phyloP scores from a whole-genome alignment of 2,113 vertebrate species.

The Bagarius yarrelli region DNA sequence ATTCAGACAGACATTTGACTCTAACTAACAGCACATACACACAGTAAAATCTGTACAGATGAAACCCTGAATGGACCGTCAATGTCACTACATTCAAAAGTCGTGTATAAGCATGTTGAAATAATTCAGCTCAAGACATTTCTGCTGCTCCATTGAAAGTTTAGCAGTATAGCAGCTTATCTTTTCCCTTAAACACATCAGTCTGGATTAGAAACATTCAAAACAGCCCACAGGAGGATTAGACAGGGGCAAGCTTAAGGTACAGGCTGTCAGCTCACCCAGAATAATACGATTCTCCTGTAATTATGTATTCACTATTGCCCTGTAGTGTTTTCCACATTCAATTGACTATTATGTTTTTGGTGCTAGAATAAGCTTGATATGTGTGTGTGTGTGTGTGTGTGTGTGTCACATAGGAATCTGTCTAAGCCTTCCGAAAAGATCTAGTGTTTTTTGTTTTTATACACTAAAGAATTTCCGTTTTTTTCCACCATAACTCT shows the following conservation, averaged over 20 bases:
- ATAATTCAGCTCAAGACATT: background rate
- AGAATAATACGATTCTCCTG: background rate
- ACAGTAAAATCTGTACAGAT: background rate
- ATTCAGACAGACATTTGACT: background rate
- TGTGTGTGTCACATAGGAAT: background rate
- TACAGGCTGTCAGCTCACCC: background rate
- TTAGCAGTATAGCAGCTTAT: background rate
- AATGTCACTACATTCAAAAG: background rate
- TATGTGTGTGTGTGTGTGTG: background rate
- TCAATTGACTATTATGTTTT: background rate
- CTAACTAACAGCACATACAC: background rate
- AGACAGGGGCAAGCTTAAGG: background rate
- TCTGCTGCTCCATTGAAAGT: background rate
- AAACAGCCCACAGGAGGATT: background rate
- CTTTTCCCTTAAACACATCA: constrained; percentile 7
- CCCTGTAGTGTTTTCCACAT: background rate
- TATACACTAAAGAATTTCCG: background rate
- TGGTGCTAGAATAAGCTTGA: background rate
- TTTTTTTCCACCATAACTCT: background rate
- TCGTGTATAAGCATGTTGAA: background rate
- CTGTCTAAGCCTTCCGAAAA: background rate
- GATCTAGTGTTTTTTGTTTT: background rate
- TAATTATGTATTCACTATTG: constrained; percentile 11
- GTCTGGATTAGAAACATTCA: background rate
- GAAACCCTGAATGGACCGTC: background rate